Conservation (phyloP, 2,797 vertebrate species). For the Acanthopagrus latus region DNA sequence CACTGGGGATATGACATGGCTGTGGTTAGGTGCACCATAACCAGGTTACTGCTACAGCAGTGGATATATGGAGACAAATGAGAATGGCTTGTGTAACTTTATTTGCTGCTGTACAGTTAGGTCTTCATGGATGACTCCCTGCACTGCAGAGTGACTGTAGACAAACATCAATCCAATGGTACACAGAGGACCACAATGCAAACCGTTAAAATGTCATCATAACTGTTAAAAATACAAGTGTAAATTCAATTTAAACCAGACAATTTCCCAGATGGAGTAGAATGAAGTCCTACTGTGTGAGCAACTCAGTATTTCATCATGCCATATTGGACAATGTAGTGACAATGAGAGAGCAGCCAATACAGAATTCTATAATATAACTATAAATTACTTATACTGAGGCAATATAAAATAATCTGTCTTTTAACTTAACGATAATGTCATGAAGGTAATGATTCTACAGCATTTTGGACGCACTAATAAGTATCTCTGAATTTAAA, state of each 20-base stretch:
- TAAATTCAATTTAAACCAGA: slow-evolving; percentile 29
- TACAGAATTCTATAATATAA: slow-evolving; percentile 12
- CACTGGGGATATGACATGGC: slow-evolving; percentile 49
- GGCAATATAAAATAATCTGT: slow-evolving; percentile 1
- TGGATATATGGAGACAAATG: slow-evolving; percentile 71
- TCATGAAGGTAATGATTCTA: slow-evolving; percentile 1
- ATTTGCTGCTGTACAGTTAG: slow-evolving; percentile 54
- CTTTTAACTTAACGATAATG: background rate
- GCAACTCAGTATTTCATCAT: slow-evolving; percentile 14
- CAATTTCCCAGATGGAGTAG: background rate
- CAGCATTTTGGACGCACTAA: background rate
- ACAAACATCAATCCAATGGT: slow-evolving; percentile 49
- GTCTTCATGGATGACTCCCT: slow-evolving; percentile 46
- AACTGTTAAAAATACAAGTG: slow-evolving; percentile 35
- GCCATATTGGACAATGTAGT: background rate
- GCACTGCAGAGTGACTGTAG: slow-evolving; percentile 42
- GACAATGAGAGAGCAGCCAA: slow-evolving; percentile 3
- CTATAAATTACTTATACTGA: background rate
- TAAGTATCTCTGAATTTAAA: slow-evolving; percentile 3
- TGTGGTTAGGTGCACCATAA: slow-evolving; percentile 62
- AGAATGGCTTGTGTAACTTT: slow-evolving; percentile 39
- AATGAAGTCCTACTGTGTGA: background rate
- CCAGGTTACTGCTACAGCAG: slow-evolving; percentile 61
- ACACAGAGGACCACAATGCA: slow-evolving; percentile 1
- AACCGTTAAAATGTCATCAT: slow-evolving; percentile 36